Evolutionary conservation across 2,888 invertebrate genomes (phyloP), one percentile per base, ranked within the genome.

Genomic region (Sesia apiformis): DNA sequence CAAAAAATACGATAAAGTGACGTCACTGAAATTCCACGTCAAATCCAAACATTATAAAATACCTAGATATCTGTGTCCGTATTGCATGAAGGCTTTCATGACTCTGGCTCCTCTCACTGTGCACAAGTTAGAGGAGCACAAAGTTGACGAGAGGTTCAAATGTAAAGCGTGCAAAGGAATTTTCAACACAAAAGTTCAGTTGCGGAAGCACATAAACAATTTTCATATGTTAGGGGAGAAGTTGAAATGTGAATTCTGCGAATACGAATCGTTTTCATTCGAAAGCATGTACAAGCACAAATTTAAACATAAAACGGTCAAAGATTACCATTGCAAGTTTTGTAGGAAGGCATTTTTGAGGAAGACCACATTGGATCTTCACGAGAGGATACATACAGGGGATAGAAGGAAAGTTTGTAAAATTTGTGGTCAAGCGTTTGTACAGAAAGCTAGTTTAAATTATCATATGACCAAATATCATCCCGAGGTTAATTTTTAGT

Each of bases 391-490:
- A 1, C 88, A 89, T 40, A 87, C 84, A 0, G 86, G 81, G 0
- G 88, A 87, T 40, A 67, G 76, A 46, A 64, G 78, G 58, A 84
- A 86, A 55, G 74, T 82, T 0, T 88, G 88, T 57, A 61, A 58
- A 1, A 71, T 73, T 0, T 88, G 88, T 52, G 76, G 83, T 0
- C 82, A 88, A 56, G 83, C 85, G 43, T 90, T 88, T 56, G 86
- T 86, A 0, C 86, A 88, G 59, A 87, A 87, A 59, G 83, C 87
- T 0, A 87, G 87, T 57, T 61, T 85, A 57, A 87, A 87, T 58
- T 87, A 84, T 58, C 86, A 88, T 43, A 86, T 87, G 87, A 64
- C 74, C 0, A 89, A 84, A 50, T 79, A 86, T 53, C 87, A 88
- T 57, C 86, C 88, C 0, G 80, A 71, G n/a, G 83, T 84, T 1